Evolutionary conservation across 2,113 vertebrate species (phyloP).

Genomic region (Phoenicopterus ruber): DNA sequence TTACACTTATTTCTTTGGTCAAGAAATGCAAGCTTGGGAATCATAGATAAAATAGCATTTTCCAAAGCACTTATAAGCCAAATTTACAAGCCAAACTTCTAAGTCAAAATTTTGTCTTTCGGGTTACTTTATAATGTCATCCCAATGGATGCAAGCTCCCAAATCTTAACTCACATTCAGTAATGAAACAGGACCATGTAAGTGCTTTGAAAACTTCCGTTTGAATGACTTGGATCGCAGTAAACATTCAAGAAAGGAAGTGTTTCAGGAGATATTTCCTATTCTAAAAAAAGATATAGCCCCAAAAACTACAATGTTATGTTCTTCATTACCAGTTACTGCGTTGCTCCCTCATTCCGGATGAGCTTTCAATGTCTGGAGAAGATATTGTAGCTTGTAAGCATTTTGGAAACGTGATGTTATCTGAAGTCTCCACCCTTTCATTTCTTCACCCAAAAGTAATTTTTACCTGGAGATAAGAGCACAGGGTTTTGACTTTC

Average conservation of each 20-base stretch:
- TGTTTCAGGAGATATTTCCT: neutral
- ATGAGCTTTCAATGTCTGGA: neutral
- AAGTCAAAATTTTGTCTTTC: neutral
- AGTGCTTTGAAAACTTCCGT: neutral
- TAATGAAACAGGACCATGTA: accelerated
- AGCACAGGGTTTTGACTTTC: neutral
- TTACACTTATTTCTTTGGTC: neutral
- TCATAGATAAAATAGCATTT: neutral
- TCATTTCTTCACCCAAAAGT: neutral
- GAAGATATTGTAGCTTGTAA: neutral
- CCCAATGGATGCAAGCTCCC: neutral
- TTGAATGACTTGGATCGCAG: neutral
- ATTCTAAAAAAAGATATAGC: neutral
- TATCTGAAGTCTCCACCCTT: neutral
- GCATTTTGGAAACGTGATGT: neutral
- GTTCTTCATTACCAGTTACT: neutral
- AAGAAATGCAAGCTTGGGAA: neutral
- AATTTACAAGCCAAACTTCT: neutral
- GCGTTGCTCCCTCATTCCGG: neutral
- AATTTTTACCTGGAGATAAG: neutral
- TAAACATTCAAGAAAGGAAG: neutral
- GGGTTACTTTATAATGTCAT: neutral
- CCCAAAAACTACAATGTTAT: neutral
- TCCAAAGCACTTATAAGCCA: neutral
- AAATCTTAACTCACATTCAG: accelerated